phyloP scores from a whole-genome alignment of 2,113 vertebrate species.

The Perca flavescens region DNA sequence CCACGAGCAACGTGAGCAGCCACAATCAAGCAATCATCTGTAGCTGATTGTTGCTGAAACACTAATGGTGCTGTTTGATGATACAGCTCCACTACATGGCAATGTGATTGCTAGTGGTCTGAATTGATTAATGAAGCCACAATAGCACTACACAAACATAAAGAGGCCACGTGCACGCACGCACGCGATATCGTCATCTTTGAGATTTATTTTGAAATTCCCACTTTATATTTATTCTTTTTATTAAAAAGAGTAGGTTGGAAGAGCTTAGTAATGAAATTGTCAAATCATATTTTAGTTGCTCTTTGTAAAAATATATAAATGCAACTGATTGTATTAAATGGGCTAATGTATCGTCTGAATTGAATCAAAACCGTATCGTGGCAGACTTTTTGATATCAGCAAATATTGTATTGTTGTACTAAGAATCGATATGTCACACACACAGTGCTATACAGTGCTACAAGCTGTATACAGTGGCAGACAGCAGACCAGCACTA shows the following conservation, averaged over 20 bases:
- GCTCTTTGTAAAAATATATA: too few species aligned
- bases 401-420: too few species aligned
- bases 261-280: too few species aligned
- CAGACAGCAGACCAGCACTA: conserved; percentile 29
- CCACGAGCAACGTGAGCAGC: conserved; percentile 57
- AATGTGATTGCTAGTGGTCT: conserved; percentile 57
- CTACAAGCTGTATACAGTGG: conserved; percentile 22
- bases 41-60: background rate
- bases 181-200: too few species aligned
- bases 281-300: too few species aligned
- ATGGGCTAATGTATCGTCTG: too few species aligned
- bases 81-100: background rate
- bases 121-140: conserved; percentile 13
- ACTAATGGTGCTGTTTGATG: background rate
- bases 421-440: background rate
- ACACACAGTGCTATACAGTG: background rate
- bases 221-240: too few species aligned
- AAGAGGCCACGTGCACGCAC: background rate
- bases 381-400: too few species aligned
- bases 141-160: background rate
- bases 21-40: background rate
- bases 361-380: too few species aligned
- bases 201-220: too few species aligned
- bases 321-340: too few species aligned
- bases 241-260: too few species aligned